phyloP scores from a whole-genome alignment of 2,113 vertebrate genomes.

The Astur gentilis region DNA sequence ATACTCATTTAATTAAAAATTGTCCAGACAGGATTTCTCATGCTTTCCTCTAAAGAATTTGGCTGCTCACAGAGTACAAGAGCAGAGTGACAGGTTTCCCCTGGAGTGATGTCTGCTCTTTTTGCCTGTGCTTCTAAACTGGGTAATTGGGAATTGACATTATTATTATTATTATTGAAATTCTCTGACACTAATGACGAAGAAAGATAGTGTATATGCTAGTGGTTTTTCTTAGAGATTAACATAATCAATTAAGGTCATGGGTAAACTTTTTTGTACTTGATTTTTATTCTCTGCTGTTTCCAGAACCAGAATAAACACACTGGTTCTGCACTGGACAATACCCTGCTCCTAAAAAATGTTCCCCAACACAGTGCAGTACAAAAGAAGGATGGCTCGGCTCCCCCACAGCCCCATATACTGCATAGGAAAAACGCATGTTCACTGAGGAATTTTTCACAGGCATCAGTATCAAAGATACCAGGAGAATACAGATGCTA shows the following conservation, averaged over 20 bases:
- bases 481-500: background rate
- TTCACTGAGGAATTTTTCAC: background rate
- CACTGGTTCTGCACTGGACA: background rate
- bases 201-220: background rate
- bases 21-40: background rate
- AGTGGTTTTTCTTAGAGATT: background rate
- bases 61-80: background rate
- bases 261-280: background rate
- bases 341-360: background rate
- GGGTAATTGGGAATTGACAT: constrained; percentile 9
- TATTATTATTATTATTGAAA: background rate
- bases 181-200: background rate
- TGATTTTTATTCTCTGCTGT: background rate
- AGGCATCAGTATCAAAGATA: background rate
- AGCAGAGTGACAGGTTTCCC: constrained; percentile 35
- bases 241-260: background rate
- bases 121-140: background rate
- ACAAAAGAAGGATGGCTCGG: background rate
- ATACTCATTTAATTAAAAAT: background rate
- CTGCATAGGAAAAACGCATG: background rate
- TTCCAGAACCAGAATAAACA: background rate
- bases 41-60: background rate
- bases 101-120: constrained; percentile 48
- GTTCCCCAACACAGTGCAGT: rapidly evolving
- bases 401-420: background rate